These are phyloP conservation scores for Garrulus glandarius DNA, from an alignment of 2,797 vertebrate species.

Conservation along the genomic window DNA sequence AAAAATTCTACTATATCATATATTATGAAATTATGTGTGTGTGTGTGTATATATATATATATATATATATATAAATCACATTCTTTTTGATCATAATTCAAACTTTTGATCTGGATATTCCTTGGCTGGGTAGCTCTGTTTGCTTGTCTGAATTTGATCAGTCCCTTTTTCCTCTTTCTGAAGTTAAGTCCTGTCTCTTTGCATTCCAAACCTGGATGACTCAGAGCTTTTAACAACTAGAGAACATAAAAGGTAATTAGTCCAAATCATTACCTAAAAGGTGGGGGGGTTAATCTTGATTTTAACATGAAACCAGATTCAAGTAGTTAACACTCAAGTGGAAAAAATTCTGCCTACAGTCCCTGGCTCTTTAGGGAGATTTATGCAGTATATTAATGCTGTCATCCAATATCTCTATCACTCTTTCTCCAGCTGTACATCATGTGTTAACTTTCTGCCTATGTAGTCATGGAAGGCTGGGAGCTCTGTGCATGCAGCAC, in stretches of 20 bases:
- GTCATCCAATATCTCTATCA: neutral
- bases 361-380: neutral
- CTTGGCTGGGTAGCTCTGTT: neutral
- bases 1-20: neutral
- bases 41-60: too few species aligned
- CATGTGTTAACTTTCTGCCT: slow-evolving; percentile 19
- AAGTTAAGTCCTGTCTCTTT: neutral
- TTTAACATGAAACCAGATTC: neutral
- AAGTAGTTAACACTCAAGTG: neutral
- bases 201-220: neutral
- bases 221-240: neutral
- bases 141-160: neutral
- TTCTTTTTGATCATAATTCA: neutral
- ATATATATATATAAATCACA: neutral
- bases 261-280: neutral
- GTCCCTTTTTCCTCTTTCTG: neutral
- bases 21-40: neutral
- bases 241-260: neutral
- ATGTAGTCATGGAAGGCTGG: neutral
- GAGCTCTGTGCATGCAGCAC: slow-evolving; percentile 2
- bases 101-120: neutral
- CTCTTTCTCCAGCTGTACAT: neutral
- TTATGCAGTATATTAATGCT: neutral
- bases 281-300: neutral
- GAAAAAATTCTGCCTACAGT: neutral